Base-by-base conservation (phyloP, 2,888 invertebrate genomes). In the Caenorhabditis afra region DNA sequence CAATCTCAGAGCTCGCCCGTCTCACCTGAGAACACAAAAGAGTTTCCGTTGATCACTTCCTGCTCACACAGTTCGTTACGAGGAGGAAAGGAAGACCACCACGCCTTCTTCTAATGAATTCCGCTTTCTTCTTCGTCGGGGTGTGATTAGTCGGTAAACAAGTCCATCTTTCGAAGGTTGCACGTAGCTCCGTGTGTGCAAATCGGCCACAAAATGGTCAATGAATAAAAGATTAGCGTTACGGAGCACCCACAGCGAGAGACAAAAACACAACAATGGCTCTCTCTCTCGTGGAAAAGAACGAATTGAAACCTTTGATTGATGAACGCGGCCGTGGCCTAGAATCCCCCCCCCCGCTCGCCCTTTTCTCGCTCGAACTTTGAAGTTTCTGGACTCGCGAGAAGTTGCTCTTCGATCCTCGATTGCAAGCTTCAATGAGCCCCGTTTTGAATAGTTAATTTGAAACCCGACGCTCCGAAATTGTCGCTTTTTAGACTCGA, bases 141-240 rank as follows among this genome's bases (percentile, higher is more conserved):
- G 45, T 66, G 49, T 67, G 57, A 57, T 67, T 67, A 67, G 66
- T 49, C 41, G 49, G 55, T 66, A 66, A 66, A 55, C 65, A 66
- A 45, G 35, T 49, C 45, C 57, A 23, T 22, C 57, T 67, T 67
- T 67, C 49, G 47, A 57, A 57, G 55, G 53, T 66, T 66, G 65
- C 65, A 67, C 66, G 66, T 67, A 67, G 47, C 35, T 12, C 35
- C 37, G 37, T 57, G 66, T 47, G 66, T n/a, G n/a, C 66, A 67
- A 67, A 68, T 68, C 50, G 61, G 52, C 39, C 20, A 59, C 18
- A 29, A 52, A 61, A 50, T 45, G 61, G 45, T 44, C 68, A 70
- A 70, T 70, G 68, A 70, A 70, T 70, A 70, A 70, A 70, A 52
- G 68, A 70, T 70, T 70, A 59, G 37, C 53, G 68, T 70, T 59